These are phyloP conservation scores for Drosophila willistoni DNA, from an alignment of 1,140 invertebrate species.

Conservation along the genomic window DNA sequence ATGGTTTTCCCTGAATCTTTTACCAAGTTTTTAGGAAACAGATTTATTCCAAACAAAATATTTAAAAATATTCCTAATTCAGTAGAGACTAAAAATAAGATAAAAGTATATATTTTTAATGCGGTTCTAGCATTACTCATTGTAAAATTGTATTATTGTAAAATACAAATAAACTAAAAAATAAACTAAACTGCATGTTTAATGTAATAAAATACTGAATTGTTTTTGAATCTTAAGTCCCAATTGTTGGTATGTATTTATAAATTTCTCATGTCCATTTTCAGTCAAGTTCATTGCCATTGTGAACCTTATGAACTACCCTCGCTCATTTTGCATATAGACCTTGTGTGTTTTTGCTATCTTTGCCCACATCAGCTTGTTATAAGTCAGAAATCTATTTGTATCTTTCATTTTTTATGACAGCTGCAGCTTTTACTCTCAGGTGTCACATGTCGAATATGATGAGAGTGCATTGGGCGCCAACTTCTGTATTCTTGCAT, in stretches of 20 bases:
- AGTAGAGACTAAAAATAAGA: too few relatives aligned
- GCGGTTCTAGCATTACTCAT: too few relatives aligned
- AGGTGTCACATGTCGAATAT: conserved; percentile 70
- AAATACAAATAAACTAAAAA: not conserved
- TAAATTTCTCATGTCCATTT: too few relatives aligned
- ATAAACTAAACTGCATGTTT: not conserved
- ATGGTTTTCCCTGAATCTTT: too few relatives aligned
- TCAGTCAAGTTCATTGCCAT: too few relatives aligned
- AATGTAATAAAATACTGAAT: not conserved
- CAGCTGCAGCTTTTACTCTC: conserved; percentile 44
- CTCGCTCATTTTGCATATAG: not conserved
- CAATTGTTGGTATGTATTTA: too few relatives aligned
- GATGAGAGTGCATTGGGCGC: conserved; percentile 31
- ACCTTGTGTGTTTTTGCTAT: conserved; percentile 19
- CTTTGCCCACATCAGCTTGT: conserved; percentile 29
- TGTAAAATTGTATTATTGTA: not conserved
- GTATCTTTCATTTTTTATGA: conserved; percentile 16
- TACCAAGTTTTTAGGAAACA: too few relatives aligned
- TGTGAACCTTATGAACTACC: not conserved
- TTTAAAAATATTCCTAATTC: too few relatives aligned
- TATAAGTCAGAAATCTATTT: conserved; percentile 49
- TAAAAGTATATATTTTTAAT: too few relatives aligned
- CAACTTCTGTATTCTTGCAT: conserved; percentile 36
- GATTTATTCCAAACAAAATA: too few relatives aligned
- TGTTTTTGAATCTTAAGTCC: too few relatives aligned